Conservation (phyloP, 2,113 vertebrate species). For the Barnardius zonarius region DNA sequence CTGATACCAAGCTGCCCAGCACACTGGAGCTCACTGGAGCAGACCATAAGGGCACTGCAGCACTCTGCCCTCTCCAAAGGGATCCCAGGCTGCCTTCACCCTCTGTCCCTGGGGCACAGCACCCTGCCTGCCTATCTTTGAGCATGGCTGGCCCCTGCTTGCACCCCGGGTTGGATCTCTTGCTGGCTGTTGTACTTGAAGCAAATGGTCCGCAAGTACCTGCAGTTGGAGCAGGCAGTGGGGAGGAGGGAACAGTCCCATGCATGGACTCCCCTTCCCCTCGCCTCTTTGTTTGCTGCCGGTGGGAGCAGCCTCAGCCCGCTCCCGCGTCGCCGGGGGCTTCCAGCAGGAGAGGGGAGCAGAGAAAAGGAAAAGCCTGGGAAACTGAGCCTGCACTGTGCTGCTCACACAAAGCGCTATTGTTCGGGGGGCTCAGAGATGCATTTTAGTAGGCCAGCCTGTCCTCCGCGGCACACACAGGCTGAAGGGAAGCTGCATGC, state of each 20-base stretch:
- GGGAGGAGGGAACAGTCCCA: not conserved
- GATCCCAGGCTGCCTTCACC: not conserved
- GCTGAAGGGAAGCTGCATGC: slow-evolving; percentile 41
- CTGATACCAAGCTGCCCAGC: no score
- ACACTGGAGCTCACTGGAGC: not conserved
- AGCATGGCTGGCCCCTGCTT: not conserved
- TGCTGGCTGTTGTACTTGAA: not conserved
- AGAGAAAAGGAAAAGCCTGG: slow-evolving; percentile 72
- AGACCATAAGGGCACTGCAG: fast-evolving
- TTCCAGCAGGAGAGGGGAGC: slow-evolving; percentile 47
- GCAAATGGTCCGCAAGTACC: not conserved
- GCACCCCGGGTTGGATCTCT: not conserved
- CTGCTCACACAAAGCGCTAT: slow-evolving; percentile 80
- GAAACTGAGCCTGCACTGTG: slow-evolving; percentile 83
- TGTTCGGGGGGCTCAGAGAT: slow-evolving; percentile 74
- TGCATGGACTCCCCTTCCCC: not conserved
- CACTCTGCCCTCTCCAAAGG: fast-evolving
- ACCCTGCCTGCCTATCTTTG: not conserved
- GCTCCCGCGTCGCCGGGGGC: slow-evolving; percentile 56
- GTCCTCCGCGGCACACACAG: slow-evolving; percentile 53
- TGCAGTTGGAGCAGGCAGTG: not conserved
- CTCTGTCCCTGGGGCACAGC: not conserved
- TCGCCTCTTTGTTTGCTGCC: slow-evolving; percentile 32
- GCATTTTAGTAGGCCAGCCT: slow-evolving; percentile 71
- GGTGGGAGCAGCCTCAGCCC: slow-evolving; percentile 9